Conservation (phyloP, 2,888 invertebrate genomes). For the Hypomecis punctinalis region DNA sequence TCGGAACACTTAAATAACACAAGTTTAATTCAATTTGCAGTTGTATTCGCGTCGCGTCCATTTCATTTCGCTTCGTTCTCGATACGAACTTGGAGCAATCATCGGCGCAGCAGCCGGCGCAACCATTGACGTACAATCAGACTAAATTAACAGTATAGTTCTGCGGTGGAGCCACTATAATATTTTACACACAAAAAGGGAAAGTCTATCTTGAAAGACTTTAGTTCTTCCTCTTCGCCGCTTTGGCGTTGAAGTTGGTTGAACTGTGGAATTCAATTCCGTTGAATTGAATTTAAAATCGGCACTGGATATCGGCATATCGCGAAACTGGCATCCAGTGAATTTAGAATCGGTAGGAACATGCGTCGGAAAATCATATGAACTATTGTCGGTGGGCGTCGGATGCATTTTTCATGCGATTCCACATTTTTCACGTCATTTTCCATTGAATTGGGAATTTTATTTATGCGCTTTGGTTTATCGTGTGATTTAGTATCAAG, state of each 20-base stretch:
- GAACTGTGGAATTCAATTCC: constrained; percentile 38
- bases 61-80: constrained; percentile 39
- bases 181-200: neutral
- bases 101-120: constrained; percentile 48
- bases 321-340: constrained; percentile 32
- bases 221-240: neutral
- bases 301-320: constrained; percentile 32
- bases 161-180: neutral
- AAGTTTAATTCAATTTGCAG: constrained; percentile 38
- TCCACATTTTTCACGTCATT: constrained; percentile 22
- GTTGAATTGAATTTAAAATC: constrained; percentile 45
- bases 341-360: constrained; percentile 21
- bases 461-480: constrained; percentile 1
- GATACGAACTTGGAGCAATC: constrained; percentile 51
- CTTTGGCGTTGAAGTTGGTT: neutral
- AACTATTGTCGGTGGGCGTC: constrained; percentile 15
- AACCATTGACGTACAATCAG: constrained; percentile 5
- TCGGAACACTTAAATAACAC: constrained; percentile 21
- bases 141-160: neutral
- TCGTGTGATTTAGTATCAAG: too few species aligned
- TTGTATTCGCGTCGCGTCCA: constrained; percentile 45
- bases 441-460: constrained; percentile 4
- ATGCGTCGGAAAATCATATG: constrained; percentile 24
- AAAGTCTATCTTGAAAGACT: neutral
- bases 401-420: constrained; percentile 25